Conservation (phyloP, 2,888 invertebrate genomes). For the Hesperia comma region DNA sequence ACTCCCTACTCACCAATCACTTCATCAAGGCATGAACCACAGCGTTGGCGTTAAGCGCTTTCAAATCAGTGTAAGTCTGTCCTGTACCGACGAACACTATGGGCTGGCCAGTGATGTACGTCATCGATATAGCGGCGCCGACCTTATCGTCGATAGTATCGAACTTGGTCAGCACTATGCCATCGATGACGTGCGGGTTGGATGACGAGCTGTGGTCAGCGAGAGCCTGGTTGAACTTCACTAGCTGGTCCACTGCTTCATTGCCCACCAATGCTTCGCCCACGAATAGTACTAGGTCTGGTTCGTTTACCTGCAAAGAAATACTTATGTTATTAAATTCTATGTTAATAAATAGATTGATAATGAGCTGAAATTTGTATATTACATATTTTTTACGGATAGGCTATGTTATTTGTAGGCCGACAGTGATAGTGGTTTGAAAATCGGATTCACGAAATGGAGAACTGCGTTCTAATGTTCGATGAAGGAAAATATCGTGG, state of each 20-base stretch:
- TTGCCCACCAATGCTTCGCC: slow-evolving; percentile 99
- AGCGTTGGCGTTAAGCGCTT: slow-evolving; percentile 97
- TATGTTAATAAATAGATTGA: background rate
- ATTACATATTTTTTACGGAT: too few species aligned
- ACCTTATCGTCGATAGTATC: slow-evolving; percentile 99
- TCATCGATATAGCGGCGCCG: slow-evolving; percentile 99
- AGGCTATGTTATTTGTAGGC: too few species aligned
- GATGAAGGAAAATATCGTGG: too few species aligned
- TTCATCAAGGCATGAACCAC: slow-evolving; percentile 98
- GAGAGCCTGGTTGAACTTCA: slow-evolving; percentile 99
- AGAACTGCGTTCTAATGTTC: too few species aligned
- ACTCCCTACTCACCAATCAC: slow-evolving; percentile 56
- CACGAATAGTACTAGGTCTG: slow-evolving; percentile 99
- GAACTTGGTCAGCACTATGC: slow-evolving; percentile 99
- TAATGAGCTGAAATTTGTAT: too few species aligned
- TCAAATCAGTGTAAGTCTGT: slow-evolving; percentile 99
- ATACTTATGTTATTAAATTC: background rate
- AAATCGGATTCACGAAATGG: too few species aligned
- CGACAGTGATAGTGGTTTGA: too few species aligned
- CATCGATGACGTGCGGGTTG: slow-evolving; percentile 97
- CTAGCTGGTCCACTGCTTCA: slow-evolving; percentile 99
- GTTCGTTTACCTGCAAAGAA: slow-evolving; percentile 90
- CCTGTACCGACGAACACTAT: slow-evolving; percentile 99
- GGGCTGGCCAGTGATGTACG: slow-evolving; percentile 99
- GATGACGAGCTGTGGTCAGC: slow-evolving; percentile 93